These are phyloP conservation scores for Tetropium fuscum DNA, from an alignment of 2,888 invertebrate species.

Conservation along the genomic window DNA sequence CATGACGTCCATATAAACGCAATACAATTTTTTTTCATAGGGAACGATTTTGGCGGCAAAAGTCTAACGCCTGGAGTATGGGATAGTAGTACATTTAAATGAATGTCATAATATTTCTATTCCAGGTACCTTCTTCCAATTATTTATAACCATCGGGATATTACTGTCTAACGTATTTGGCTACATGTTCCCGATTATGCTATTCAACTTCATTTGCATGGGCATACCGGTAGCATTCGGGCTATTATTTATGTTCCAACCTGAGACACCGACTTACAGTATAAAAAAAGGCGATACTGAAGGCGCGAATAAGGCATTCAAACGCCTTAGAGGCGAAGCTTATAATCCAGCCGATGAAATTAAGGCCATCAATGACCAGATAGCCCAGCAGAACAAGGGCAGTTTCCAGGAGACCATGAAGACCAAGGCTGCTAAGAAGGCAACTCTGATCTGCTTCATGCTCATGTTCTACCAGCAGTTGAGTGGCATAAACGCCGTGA, in stretches of 20 bases:
- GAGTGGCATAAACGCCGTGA: slow-evolving; percentile 85
- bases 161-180: slow-evolving; percentile 81
- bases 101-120: slow-evolving; percentile 4
- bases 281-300: slow-evolving; percentile 74
- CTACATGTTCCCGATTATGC: slow-evolving; percentile 67
- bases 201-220: slow-evolving; percentile 75
- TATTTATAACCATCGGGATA: slow-evolving; percentile 89
- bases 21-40: too few species aligned
- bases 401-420: slow-evolving; percentile 71
- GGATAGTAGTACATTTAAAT: too few species aligned
- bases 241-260: slow-evolving; percentile 82
- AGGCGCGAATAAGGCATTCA: slow-evolving; percentile 77
- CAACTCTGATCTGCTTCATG: slow-evolving; percentile 77
- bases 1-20: too few species aligned
- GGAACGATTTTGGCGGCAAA: too few species aligned
- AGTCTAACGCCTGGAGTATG: too few species aligned
- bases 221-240: slow-evolving; percentile 78
- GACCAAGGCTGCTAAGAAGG: slow-evolving; percentile 74
- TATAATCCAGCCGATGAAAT: slow-evolving; percentile 76
- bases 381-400: slow-evolving; percentile 69
- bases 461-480: slow-evolving; percentile 92
- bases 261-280: slow-evolving; percentile 85
- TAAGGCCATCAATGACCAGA: slow-evolving; percentile 61
- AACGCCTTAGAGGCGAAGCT: slow-evolving; percentile 77
- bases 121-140: slow-evolving; percentile 82